Conservation (phyloP, 1,140 invertebrate species). For the Frieseomelitta varia region DNA sequence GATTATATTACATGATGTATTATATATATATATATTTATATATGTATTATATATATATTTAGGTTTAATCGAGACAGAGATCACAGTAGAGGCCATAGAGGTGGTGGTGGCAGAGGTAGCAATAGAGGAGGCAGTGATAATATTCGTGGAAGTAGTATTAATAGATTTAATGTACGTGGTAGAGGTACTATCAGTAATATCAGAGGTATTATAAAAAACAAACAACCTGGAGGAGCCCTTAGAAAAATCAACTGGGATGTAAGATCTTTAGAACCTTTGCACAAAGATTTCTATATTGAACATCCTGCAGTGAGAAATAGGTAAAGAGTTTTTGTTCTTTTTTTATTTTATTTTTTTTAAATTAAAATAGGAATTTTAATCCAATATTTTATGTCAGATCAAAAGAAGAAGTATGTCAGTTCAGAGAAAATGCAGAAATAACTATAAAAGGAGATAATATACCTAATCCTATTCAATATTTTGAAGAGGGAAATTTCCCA, state of each 20-base stretch:
- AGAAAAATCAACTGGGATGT: slow-evolving; percentile 86
- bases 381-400: slow-evolving; percentile 74
- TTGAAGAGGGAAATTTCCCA: slow-evolving; percentile 86
- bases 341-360: background rate
- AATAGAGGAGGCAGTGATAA: slow-evolving; percentile 74
- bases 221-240: slow-evolving; percentile 83
- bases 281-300: slow-evolving; percentile 88
- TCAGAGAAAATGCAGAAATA: slow-evolving; percentile 83
- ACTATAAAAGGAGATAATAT: slow-evolving; percentile 84
- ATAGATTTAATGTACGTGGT: slow-evolving; percentile 77
- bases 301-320: slow-evolving; percentile 83
- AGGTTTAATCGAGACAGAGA: slow-evolving; percentile 78
- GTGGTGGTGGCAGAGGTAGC: slow-evolving; percentile 76
- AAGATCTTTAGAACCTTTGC: slow-evolving; percentile 84
- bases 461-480: slow-evolving; percentile 85
- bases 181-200: slow-evolving; percentile 76
- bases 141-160: slow-evolving; percentile 69
- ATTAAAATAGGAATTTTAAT: slow-evolving; percentile 13
- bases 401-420: slow-evolving; percentile 83
- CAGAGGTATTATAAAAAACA: slow-evolving; percentile 72
- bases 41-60: slow-evolving; percentile 1
- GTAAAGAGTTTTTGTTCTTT: slow-evolving; percentile 64
- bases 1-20: slow-evolving; percentile 9
- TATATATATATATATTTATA: too few relatives aligned
- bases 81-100: slow-evolving; percentile 71